phyloP scores from a whole-genome alignment of 2,113 vertebrate species.

The Perognathus longimembris region DNA sequence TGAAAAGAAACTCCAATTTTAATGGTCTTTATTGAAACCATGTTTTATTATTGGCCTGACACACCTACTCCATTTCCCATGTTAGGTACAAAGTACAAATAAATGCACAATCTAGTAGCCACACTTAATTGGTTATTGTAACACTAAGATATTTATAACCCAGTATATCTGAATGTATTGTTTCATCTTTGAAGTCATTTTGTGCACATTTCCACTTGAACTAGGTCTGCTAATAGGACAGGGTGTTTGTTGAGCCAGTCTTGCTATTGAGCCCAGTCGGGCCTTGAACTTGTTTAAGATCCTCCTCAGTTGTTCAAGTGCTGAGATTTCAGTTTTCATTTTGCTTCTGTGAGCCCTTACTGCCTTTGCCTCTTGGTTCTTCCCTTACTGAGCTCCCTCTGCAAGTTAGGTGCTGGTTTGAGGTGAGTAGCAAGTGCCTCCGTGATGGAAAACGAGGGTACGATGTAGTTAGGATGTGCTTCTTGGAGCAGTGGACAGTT shows the following conservation, averaged over 20 bases:
- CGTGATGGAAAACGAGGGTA: not conserved
- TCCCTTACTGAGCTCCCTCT: not conserved
- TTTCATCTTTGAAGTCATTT: too few relatives aligned
- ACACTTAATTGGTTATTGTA: too few relatives aligned
- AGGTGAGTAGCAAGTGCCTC: not conserved
- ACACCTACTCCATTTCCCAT: fast-evolving
- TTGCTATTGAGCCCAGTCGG: too few relatives aligned
- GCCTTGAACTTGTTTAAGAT: too few relatives aligned
- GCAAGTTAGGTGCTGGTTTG: not conserved
- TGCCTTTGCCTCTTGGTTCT: not conserved
- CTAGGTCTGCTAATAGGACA: too few relatives aligned
- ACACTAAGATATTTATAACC: too few relatives aligned
- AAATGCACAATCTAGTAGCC: not conserved
- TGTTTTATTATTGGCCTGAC: fast-evolving
- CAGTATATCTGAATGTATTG: not conserved
- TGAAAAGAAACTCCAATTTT: not conserved
- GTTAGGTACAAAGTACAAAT: not conserved
- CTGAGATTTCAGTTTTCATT: not conserved
- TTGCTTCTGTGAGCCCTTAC: not conserved
- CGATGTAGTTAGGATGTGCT: not conserved
- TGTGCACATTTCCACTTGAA: too few relatives aligned
- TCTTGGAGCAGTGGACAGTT: not conserved
- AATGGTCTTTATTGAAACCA: not conserved
- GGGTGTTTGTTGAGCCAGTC: too few relatives aligned
- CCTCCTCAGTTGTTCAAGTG: too few relatives aligned